Base-by-base conservation (phyloP, 2,888 invertebrate species). In the Mythimna loreyi region DNA sequence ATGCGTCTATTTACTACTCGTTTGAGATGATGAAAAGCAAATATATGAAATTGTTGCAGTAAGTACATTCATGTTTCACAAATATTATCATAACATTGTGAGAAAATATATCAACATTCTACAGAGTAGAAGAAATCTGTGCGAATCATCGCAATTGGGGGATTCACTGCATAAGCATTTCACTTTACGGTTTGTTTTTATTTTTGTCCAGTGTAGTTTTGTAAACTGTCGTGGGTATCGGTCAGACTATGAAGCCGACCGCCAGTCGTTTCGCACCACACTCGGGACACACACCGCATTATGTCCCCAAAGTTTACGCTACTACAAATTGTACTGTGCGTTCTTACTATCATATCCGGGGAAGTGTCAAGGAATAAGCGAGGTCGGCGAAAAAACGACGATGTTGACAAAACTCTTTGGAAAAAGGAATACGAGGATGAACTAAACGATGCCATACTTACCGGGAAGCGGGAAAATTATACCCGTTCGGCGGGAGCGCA, bases 361-460 rank as follows among this genome's bases (percentile, higher is more conserved):
- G 87, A 89, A 63, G 71, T 78, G 11, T 75, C 70, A 23, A 78
- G 83, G 58, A 86, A 88, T 1, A 89, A 86, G 68, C 86, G 89
- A 71, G 83, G 67, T 13, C 90, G 88, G 64, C 85, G 85, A 43
- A 91, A 90, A 67, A 89, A 89, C 68, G 89, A 90, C 2, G 79
- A 87, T 57, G 72, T 80, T 1, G 93, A 92, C 47, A 93, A 92
- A 67, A 81, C 89, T 1, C 80, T 93, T 13, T 95, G 95, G 95
- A 94, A 93, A 83, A 91, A 93, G n/a, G 94, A 93, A 72, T 95
- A 93, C 72, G 95, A 95, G 73, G 87, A 90, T 2, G 95, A 95
- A 81, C 82, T 95, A 47, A 92, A 86, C 16, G 92, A 94, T 21
- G 94, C 95, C 8, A 91, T 94, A 87, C 82, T 93, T 7, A 71